Conservation (phyloP, 2,113 vertebrate genomes). For the Chinchilla lanigera region DNA sequence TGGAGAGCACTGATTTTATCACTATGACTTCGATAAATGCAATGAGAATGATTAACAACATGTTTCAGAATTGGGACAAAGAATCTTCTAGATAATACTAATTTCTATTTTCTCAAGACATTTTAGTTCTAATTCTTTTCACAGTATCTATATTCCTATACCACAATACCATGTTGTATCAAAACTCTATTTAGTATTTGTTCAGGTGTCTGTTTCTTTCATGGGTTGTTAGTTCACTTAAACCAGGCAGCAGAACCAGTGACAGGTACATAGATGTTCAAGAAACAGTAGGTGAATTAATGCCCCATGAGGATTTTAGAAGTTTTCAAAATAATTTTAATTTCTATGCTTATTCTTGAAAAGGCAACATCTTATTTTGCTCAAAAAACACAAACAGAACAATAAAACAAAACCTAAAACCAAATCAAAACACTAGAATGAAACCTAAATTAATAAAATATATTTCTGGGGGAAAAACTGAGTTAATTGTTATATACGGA, state of each 20-base stretch:
- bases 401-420: not conserved
- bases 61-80: not conserved
- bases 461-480: not conserved
- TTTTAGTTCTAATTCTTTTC: constrained; percentile 22
- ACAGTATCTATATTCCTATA: not conserved
- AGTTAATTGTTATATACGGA: not conserved
- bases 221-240: not conserved
- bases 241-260: not conserved
- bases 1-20: not conserved
- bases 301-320: not conserved
- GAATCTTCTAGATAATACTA: not conserved
- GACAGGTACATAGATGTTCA: not conserved
- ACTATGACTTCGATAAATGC: not conserved
- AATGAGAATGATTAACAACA: not conserved
- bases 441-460: not conserved
- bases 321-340: constrained; percentile 13
- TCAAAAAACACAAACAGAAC: not conserved
- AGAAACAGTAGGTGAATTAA: not conserved
- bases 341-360: constrained; percentile 30
- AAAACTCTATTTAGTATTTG: constrained; percentile 43
- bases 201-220: not conserved
- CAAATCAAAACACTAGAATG: not conserved
- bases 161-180: not conserved
- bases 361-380: not conserved
- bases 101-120: constrained; percentile 26